These are phyloP conservation scores for Heliconius hortense DNA, from an alignment of 2,888 invertebrate genomes.

Conservation along the genomic window DNA sequence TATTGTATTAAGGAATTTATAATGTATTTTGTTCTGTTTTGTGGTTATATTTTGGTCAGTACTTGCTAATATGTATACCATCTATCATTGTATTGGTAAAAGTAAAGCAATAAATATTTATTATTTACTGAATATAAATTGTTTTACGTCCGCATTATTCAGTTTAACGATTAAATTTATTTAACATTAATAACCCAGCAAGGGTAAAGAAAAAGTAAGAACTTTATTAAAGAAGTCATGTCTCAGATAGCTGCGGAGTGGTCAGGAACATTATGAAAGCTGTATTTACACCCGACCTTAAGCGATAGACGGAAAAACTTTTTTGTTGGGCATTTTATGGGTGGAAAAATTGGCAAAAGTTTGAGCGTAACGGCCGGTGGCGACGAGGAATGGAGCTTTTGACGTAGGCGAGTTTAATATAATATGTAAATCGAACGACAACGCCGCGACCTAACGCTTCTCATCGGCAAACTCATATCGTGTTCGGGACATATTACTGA, in stretches of 20 bases:
- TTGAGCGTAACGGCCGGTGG: slow-evolving; percentile 79
- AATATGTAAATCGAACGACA: slow-evolving; percentile 80
- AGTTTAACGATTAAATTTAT: slow-evolving; percentile 21
- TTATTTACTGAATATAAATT: not conserved
- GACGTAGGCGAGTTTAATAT: slow-evolving; percentile 76
- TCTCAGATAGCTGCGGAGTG: slow-evolving; percentile 67
- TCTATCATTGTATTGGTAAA: not conserved
- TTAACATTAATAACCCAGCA: slow-evolving; percentile 45
- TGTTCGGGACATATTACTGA: slow-evolving; percentile 73
- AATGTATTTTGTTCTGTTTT: too few relatives aligned
- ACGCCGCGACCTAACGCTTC: slow-evolving; percentile 71
- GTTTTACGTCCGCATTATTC: slow-evolving; percentile 29
- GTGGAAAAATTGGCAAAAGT: slow-evolving; percentile 82
- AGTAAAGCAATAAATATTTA: not conserved
- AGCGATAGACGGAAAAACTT: slow-evolving; percentile 75
- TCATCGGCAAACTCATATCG: slow-evolving; percentile 74
- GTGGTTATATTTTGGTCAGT: not conserved
- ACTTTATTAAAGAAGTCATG: slow-evolving; percentile 69
- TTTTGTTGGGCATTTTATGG: slow-evolving; percentile 79
- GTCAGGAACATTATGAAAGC: slow-evolving; percentile 80
- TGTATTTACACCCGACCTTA: slow-evolving; percentile 80
- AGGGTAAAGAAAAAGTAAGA: slow-evolving; percentile 45
- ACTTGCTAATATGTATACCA: not conserved
- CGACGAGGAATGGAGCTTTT: slow-evolving; percentile 65
- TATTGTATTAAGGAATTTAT: not conserved